Conservation (phyloP, 2,888 invertebrate species). For the Hydrotaea cyrtoneurina region DNA sequence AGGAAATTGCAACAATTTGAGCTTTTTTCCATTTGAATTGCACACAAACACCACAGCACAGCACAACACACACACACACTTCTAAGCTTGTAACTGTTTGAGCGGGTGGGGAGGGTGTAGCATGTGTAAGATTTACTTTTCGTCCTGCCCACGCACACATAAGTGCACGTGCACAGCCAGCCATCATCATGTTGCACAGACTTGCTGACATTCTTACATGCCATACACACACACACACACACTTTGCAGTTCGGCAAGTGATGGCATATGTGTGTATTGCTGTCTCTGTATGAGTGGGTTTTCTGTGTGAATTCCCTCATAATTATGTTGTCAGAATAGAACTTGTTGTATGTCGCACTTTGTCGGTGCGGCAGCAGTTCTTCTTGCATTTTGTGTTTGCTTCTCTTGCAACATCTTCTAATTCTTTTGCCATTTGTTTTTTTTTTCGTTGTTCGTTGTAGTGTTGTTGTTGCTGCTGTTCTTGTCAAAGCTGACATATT, state of each 20-base stretch:
- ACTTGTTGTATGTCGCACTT: slow-evolving; percentile 24
- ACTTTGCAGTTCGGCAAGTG: not conserved
- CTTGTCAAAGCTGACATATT: slow-evolving; percentile 48
- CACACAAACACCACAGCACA: slow-evolving; percentile 17
- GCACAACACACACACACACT: not conserved
- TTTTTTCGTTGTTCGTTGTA: no score
- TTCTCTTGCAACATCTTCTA: slow-evolving; percentile 5
- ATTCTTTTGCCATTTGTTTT: not conserved
- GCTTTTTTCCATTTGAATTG: slow-evolving; percentile 45
- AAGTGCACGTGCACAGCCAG: not conserved
- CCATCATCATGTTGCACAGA: slow-evolving; percentile 15
- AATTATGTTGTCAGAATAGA: slow-evolving; percentile 55
- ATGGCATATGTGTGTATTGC: not conserved
- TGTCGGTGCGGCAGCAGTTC: slow-evolving; percentile 17
- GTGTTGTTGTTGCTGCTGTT: not conserved
- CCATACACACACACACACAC: no score
- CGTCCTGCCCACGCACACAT: slow-evolving; percentile 21
- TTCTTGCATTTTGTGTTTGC: slow-evolving; percentile 37
- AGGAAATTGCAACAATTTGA: slow-evolving; percentile 68
- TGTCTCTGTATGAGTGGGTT: not conserved
- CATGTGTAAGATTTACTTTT: slow-evolving; percentile 41
- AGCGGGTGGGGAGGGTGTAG: not conserved
- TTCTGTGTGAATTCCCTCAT: slow-evolving; percentile 52
- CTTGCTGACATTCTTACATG: slow-evolving; percentile 27
- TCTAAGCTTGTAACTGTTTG: slow-evolving; percentile 11